phyloP scores from a whole-genome alignment of 2,113 vertebrate species.

The Cinclus cinclus region DNA sequence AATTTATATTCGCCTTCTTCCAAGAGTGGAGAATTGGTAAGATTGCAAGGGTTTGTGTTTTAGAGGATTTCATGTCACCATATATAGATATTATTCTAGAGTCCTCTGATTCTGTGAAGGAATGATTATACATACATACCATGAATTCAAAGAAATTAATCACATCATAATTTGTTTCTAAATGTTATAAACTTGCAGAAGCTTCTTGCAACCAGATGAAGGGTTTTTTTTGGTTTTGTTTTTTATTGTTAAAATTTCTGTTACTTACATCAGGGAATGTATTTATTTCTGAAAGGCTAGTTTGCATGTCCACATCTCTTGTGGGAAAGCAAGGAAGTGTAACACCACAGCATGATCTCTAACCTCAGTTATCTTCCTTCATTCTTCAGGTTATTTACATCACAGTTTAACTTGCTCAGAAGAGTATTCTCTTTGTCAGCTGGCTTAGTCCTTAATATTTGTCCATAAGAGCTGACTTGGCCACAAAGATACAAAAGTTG shows the following conservation, averaged over 20 bases:
- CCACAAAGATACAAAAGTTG: neutral
- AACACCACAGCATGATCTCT: neutral
- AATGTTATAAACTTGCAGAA: neutral
- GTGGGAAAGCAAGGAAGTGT: neutral
- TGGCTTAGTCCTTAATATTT: neutral
- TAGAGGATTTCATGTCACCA: neutral
- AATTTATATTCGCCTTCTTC: neutral
- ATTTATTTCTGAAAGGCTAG: neutral
- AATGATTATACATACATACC: rapidly evolving
- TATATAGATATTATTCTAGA: neutral
- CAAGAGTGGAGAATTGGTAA: neutral
- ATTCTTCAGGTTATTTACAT: neutral
- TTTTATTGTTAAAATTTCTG: neutral
- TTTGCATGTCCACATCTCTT: neutral
- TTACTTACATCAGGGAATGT: neutral
- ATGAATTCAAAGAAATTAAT: neutral
- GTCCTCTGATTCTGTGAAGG: neutral
- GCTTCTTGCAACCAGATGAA: neutral
- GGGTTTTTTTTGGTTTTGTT: rapidly evolving
- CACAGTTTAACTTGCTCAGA: neutral
- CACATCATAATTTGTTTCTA: neutral
- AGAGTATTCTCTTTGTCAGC: neutral
- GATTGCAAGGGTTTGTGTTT: neutral
- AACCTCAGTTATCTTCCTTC: neutral
- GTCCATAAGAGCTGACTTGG: neutral